These are phyloP conservation scores for Avahi laniger DNA, from an alignment of 2,797 vertebrate species.

Conservation along the genomic window DNA sequence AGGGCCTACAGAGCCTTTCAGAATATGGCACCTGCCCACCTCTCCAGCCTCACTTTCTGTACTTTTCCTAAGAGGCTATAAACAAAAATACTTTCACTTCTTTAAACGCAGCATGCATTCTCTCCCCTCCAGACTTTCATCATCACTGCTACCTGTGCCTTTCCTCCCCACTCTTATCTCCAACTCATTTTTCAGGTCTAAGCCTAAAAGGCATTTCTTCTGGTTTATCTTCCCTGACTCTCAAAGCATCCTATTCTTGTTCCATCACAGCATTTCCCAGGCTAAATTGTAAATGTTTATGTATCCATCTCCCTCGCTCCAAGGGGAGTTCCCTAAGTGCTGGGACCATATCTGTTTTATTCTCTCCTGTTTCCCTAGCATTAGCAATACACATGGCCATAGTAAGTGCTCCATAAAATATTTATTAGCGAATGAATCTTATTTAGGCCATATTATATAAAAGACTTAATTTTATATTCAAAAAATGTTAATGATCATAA, in stretches of 20 bases:
- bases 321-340: background rate
- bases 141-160: background rate
- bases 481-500: slow-evolving; percentile 18
- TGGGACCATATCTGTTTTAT: background rate
- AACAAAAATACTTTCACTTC: slow-evolving; percentile 4
- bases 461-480: slow-evolving; percentile 21
- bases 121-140: background rate
- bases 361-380: background rate
- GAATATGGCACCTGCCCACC: background rate
- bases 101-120: background rate
- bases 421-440: slow-evolving; percentile 5
- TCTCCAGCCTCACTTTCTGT: background rate
- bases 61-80: slow-evolving; percentile 1
- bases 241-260: background rate
- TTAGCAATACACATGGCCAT: background rate
- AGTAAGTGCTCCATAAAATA: slow-evolving; percentile 13
- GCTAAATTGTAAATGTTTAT: background rate
- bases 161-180: background rate
- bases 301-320: background rate
- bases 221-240: background rate
- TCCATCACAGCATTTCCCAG: background rate
- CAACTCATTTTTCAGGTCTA: background rate
- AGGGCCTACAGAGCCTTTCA: background rate
- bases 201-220: background rate
- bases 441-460: background rate